A percentile compares a stretch with the other conserved stretches of the same genome.
These are phyloP conservation scores for Hippocampus comes DNA, from an alignment of 2,113 vertebrate genomes.

Conservation along the genomic window DNA sequence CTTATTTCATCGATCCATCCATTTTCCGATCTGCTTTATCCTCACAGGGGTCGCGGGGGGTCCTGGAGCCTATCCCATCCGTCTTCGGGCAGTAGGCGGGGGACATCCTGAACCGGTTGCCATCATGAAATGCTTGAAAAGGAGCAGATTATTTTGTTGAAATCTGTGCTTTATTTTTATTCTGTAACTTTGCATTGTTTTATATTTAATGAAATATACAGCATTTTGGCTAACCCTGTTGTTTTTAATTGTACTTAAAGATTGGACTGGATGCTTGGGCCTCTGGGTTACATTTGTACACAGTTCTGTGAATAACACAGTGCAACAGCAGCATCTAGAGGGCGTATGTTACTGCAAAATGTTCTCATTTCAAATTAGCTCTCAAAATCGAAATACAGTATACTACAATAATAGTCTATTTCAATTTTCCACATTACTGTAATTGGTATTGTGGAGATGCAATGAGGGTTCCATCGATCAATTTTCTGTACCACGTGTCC, in stretches of 20 bases:
- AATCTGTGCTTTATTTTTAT: not conserved
- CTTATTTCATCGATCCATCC: not conserved
- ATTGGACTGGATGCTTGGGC: not conserved
- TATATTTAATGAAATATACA: not conserved
- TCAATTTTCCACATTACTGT: too few species aligned
- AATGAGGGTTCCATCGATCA: too few species aligned
- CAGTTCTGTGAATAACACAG: not conserved
- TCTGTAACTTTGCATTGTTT: not conserved
- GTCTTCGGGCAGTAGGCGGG: too few species aligned
- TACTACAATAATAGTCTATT: too few species aligned
- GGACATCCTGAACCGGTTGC: too few species aligned
- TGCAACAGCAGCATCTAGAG: slow-evolving; percentile 36
- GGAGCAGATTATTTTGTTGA: not conserved
- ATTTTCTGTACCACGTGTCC: too few species aligned
- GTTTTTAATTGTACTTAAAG: not conserved
- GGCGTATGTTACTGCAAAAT: slow-evolving; percentile 19
- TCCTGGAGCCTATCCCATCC: too few species aligned
- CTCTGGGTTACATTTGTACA: not conserved
- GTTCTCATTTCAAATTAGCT: not conserved
- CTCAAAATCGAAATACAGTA: not conserved
- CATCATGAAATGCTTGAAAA: not conserved
- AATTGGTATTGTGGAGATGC: too few species aligned
- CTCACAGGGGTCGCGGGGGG: too few species aligned
- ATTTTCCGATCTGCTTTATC: too few species aligned
- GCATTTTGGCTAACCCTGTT: not conserved